Evolutionary conservation across 2,888 invertebrate genomes (phyloP).

Genomic region (Chymomyza caudatula): DNA sequence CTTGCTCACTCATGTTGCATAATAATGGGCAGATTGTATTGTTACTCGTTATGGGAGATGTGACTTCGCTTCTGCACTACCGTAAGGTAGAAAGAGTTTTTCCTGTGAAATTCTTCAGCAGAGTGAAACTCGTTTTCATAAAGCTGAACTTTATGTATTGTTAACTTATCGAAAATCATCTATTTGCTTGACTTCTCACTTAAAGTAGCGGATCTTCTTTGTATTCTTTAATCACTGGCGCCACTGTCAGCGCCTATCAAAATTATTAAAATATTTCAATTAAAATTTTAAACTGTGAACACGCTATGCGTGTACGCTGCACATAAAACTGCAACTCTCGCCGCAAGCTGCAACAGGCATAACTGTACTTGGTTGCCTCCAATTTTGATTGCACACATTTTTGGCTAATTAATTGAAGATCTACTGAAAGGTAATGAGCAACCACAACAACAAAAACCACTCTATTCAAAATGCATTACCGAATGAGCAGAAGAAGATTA

Average conservation of each 20-base stretch:
- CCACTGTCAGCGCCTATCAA: not conserved
- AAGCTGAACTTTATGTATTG: too few species aligned
- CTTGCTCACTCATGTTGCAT: too few species aligned
- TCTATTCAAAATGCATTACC: slow-evolving; percentile 46
- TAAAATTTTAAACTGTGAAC: not conserved
- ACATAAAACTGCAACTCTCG: slow-evolving; percentile 16
- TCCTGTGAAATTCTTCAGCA: too few species aligned
- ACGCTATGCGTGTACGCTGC: not conserved
- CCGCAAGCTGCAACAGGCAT: not conserved
- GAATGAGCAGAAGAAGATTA: not conserved
- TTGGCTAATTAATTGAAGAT: slow-evolving; percentile 33
- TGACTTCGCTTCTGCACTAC: too few species aligned
- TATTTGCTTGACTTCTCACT: too few species aligned
- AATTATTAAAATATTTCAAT: not conserved
- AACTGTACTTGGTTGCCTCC: not conserved
- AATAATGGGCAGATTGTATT: too few species aligned
- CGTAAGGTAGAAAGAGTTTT: too few species aligned
- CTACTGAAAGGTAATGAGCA: not conserved
- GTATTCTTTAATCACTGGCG: too few species aligned
- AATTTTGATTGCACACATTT: slow-evolving; percentile 18
- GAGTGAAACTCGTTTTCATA: too few species aligned
- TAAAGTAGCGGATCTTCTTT: too few species aligned
- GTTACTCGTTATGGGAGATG: too few species aligned
- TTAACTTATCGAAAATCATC: too few species aligned
- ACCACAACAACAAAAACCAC: slow-evolving; percentile 21